Evolutionary conservation across 2,113 vertebrate species (phyloP), one percentile per base, ranked within the genome.

Genomic region (Sorex fumeus): DNA sequence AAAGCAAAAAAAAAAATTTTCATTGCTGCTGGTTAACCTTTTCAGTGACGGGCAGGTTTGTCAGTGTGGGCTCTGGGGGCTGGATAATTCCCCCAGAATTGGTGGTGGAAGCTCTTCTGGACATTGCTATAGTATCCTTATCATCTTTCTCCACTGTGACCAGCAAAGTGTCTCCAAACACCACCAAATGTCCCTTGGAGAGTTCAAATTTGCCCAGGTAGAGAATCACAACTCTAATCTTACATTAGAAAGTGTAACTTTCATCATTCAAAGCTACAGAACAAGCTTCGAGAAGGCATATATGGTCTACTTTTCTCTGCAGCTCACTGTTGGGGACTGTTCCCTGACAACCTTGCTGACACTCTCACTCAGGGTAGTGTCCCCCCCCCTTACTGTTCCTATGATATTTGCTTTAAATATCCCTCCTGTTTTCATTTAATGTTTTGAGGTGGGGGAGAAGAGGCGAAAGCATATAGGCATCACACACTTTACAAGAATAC

Each of bases 261-360:
- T 74, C 70, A 90, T 93, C 85, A 88, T 87, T 91, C 90, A 83
- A 87, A 93, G 94, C 72, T 88, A 88, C 64, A 30, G 82, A 95
- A 90, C 3, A 89, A 60, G 64, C 67, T 78, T 90, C 74, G 89
- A 60, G 85, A 91, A 92, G 79, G n/a, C 94, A 23, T 34, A 36
- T 83, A 90, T 78, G 43, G 57, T 91, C 82, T 70, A 71, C 25
- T 85, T 93, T 89, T 96, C 75, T 69, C 84, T 89, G 83, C 80
- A 72, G 85, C 12, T 95, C 82, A 77, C 67, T 86, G 23, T 71
- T 84, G 76, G 94, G 72, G 80, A 74, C 62, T 80, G 72, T 86
- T 76, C 72, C 94, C 43, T 81, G 90, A 88, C 45, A 86, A 45
- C 18, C 19, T 21, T 60, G 21, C 21, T 60, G 57, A 60, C 18